A percentile compares a stretch with the other conserved stretches of the same genome.
These are phyloP conservation scores for Neopipo cinnamomea DNA, from an alignment of 2,113 vertebrate genomes.

Conservation along the genomic window DNA sequence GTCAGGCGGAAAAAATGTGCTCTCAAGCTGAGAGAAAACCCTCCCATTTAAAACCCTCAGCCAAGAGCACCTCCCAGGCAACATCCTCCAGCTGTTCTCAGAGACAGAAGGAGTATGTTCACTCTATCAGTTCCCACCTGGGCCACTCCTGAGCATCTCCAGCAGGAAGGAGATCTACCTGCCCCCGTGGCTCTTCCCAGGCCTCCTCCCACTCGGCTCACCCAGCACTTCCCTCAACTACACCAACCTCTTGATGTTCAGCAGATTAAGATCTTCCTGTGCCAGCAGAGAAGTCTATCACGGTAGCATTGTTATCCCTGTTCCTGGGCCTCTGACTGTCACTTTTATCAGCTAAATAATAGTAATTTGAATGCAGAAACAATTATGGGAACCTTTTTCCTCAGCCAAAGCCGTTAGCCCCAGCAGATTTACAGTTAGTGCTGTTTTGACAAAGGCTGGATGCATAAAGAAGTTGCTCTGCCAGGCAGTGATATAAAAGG, in stretches of 20 bases:
- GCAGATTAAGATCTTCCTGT: neutral
- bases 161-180: neutral
- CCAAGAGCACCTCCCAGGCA: constrained; percentile 52
- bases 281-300: neutral
- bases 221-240: neutral
- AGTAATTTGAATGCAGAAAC: neutral
- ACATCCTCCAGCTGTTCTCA: constrained; percentile 52
- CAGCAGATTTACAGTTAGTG: neutral
- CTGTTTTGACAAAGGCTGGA: neutral
- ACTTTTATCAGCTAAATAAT: constrained; percentile 21
- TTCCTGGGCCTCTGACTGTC: neutral
- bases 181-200: neutral
- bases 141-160: neutral
- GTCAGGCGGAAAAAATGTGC: constrained; percentile 49
- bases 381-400: constrained; percentile 2
- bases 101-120: neutral
- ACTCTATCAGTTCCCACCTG: neutral
- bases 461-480: neutral
- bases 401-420: neutral
- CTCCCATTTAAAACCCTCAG: neutral
- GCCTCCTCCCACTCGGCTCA: neutral
- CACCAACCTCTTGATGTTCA: neutral
- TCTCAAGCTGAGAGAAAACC: constrained; percentile 6
- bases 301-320: neutral
- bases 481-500: neutral